phyloP scores from a whole-genome alignment of 2,797 vertebrate genomes.

The Eidolon dupreanum region DNA sequence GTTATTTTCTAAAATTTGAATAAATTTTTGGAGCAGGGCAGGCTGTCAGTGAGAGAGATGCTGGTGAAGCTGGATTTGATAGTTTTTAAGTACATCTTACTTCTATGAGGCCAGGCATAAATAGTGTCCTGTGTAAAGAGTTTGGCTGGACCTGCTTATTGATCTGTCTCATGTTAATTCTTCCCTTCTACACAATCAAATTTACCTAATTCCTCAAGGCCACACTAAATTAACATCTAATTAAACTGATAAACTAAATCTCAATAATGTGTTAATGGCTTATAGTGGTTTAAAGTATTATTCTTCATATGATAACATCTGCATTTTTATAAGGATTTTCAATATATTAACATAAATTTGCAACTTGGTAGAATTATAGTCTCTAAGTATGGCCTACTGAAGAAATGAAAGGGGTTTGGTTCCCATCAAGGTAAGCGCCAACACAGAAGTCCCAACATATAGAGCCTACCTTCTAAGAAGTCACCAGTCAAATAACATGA shows the following conservation, averaged over 20 bases:
- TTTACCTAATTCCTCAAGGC: conserved; percentile 11
- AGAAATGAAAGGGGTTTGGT: neutral
- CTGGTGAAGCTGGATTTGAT: neutral
- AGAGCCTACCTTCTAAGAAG: neutral
- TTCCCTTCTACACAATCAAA: neutral
- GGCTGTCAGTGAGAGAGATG: neutral
- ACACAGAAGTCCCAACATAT: neutral
- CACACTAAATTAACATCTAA: conserved; percentile 56
- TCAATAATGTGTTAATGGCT: conserved; percentile 49
- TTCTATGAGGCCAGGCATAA: neutral
- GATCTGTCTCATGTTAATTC: neutral
- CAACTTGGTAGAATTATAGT: conserved; percentile 44
- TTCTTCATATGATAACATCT: conserved; percentile 52
- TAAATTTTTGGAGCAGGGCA: neutral
- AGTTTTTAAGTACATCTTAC: neutral
- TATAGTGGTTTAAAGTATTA: conserved; percentile 63
- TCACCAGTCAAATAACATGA: neutral
- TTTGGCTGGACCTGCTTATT: neutral
- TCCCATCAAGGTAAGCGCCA: neutral
- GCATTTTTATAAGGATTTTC: conserved; percentile 69
- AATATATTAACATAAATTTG: conserved; percentile 61
- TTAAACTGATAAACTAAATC: conserved; percentile 63
- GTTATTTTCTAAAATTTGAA: conserved; percentile 35
- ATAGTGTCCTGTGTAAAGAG: neutral
- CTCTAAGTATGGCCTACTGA: neutral